A percentile compares a stretch with the other conserved stretches of the same genome.
These are phyloP conservation scores for Trilocha varians DNA, from an alignment of 2,888 invertebrate genomes.

Conservation along the genomic window DNA sequence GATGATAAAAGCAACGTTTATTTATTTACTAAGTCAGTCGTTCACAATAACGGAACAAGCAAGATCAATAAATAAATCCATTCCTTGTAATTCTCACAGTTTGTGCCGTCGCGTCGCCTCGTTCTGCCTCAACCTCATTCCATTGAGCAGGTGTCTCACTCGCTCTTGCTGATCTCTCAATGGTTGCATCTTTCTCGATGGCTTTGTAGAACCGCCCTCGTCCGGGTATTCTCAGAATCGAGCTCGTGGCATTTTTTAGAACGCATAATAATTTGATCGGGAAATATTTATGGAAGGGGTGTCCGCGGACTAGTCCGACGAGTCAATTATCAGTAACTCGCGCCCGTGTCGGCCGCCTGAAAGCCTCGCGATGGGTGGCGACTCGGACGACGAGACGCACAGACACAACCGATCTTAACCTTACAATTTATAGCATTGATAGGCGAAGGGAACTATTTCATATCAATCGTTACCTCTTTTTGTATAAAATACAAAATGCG, in stretches of 20 bases:
- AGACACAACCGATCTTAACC: constrained; percentile 39
- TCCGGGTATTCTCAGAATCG: constrained; percentile 57
- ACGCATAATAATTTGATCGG: constrained; percentile 71
- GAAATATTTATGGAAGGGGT: constrained; percentile 72
- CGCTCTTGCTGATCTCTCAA: constrained; percentile 14
- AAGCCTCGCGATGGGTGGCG: constrained; percentile 61
- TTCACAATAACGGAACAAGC: constrained; percentile 59
- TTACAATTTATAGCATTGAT: constrained; percentile 55
- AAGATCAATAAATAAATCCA: constrained; percentile 68
- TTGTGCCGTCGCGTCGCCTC: constrained; percentile 31
- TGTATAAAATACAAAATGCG: constrained; percentile 10
- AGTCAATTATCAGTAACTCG: constrained; percentile 62
- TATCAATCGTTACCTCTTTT: constrained; percentile 36
- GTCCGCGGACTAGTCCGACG: constrained; percentile 54
- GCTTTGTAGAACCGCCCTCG: constrained; percentile 65
- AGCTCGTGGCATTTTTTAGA: constrained; percentile 67
- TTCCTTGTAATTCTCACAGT: constrained; percentile 69
- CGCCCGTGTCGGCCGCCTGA: constrained; percentile 40
- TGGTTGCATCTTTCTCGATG: constrained; percentile 35
- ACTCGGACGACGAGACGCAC: constrained; percentile 37
- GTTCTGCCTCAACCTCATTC: constrained; percentile 60
- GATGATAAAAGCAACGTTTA: constrained; percentile 35
- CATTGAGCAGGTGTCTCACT: constrained; percentile 48
- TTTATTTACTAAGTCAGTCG: constrained; percentile 45
- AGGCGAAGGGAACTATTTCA: constrained; percentile 51